Base-by-base conservation (phyloP, 2,888 invertebrate genomes). In the Volucella inflata region DNA sequence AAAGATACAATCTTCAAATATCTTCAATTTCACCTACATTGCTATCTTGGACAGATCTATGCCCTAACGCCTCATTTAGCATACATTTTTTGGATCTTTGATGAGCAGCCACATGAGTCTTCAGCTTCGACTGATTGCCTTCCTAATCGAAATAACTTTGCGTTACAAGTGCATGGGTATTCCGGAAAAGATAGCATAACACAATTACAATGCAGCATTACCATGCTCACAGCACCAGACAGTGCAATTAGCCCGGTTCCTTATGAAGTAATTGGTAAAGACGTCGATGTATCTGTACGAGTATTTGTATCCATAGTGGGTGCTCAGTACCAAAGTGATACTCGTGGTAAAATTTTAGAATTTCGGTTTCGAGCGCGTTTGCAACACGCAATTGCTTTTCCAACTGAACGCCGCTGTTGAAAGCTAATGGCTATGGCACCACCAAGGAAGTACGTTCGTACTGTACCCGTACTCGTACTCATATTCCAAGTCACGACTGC, bases 161-260 rank as follows among this genome's bases (percentile, higher is more conserved):
- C 4, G 8, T 30, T 17, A 60, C 55, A 55, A 59, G 30, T 30
- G 6, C 3, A 17, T 11, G 1, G 30, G 12, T 44, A 68, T 64
- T 74, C 57, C 83, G 83, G 83, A 84, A 84, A 71, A 84, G 40
- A 67, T 46, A 76, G 4, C 59, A 44, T 44, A 57, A 42, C 57
- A 42, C 38, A 71, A 30, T 14, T 14, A 40, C 64, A 36, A 30
- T 16, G 30, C 16, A 1, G 17, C n/a, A 55, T 50, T 46, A 53
- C 70, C 83, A 62, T 84, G 64, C 40, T 65, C 53, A 60, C 64
- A 74, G 17, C 36, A 65, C 57, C 51, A 48, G 38, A 36, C 74
- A 70, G 50, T 44, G 64, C 80, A 75, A 80, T 84, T 65, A 84
- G 70, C 57, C 64, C 11, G 60, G 75, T 80, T 80, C 80, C 84